Base-by-base conservation (phyloP, 2,797 vertebrate genomes). In the Pteronotus mesoamericanus region DNA sequence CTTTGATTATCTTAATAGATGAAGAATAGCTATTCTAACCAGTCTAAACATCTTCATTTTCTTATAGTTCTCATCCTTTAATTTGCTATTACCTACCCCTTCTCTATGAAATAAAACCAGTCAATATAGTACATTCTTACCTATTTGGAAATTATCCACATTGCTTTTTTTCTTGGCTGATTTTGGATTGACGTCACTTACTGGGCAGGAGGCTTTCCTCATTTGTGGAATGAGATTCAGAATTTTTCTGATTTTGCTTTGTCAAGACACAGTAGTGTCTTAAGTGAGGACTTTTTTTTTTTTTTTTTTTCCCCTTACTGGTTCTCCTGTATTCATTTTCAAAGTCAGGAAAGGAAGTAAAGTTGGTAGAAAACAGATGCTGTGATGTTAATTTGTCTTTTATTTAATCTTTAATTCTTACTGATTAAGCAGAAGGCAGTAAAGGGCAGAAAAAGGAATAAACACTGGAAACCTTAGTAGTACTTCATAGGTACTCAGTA, bases 241-340 rank as follows among this genome's bases (percentile, higher is more conserved):
- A n/a, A 68, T 69, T 79, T 91, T 83, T 78, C 48, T 84, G 21
- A 84, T 39, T 86, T 86, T 87, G 32, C 68, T 91, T 66, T 94
- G 15, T 87, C 5, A 34, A 2, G 64, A 71, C 46, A 29, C 69
- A 55, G 44, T 88, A 19, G 6, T 69, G 3, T 89, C 4, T 53
- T 51, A 89, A 89, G 6, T 71, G 42, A 95, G 14, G 42, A 55
- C 3, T 80, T 18, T 59, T 64, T 89, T 88, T 83, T 72, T 66
- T 51, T 51, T 51, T 51, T 53, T 78, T 26, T 21, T n/a, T n/a
- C n/a, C n/a, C n/a, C n/a, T n/a, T 22, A 72, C 34, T 89, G 68
- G 1, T 18, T 94, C 44, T 90, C 7, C 9, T 89, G 21, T 57
- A 74, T 3, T 72, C 26, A 37, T 78, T 94, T 95, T 89, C 48